These are phyloP conservation scores for Tenrec ecaudatus DNA, from an alignment of 2,113 vertebrate genomes.

Conservation along the genomic window DNA sequence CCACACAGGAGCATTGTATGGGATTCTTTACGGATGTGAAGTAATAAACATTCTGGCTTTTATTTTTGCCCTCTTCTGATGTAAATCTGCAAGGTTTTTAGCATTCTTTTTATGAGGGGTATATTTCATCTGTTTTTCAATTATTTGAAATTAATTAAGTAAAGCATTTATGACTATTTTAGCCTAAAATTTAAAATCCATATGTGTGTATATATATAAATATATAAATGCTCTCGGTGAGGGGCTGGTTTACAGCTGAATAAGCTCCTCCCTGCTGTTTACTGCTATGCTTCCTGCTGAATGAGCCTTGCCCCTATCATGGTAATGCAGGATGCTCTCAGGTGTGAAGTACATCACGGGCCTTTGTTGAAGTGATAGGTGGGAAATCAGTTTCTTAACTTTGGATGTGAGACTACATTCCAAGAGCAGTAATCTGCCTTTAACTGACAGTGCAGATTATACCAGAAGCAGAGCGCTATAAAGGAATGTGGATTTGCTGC, in stretches of 20 bases:
- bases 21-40: conserved; percentile 76
- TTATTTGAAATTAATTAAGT: conserved; percentile 80
- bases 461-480: background rate
- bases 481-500: background rate
- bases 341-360: background rate
- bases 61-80: conserved; percentile 77
- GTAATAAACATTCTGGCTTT: conserved; percentile 79
- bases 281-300: conserved; percentile 38
- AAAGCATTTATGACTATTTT: conserved; percentile 79
- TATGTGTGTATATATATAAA: background rate
- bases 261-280: conserved; percentile 64
- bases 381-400: conserved; percentile 35
- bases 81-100: conserved; percentile 77
- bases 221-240: conserved; percentile 72
- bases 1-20: conserved; percentile 80
- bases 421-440: background rate
- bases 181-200: conserved; percentile 62
- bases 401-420: conserved; percentile 30
- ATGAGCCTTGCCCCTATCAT: conserved; percentile 64
- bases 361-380: conserved; percentile 30
- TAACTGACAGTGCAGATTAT: background rate
- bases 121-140: conserved; percentile 72
- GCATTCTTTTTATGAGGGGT: conserved; percentile 66
- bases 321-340: conserved; percentile 17
- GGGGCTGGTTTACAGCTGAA: conserved; percentile 76